Percentiles rank a stretch among this genome's conserved stretches.
Conservation (phyloP, 2,113 vertebrate species). For the Stegastes partitus region DNA sequence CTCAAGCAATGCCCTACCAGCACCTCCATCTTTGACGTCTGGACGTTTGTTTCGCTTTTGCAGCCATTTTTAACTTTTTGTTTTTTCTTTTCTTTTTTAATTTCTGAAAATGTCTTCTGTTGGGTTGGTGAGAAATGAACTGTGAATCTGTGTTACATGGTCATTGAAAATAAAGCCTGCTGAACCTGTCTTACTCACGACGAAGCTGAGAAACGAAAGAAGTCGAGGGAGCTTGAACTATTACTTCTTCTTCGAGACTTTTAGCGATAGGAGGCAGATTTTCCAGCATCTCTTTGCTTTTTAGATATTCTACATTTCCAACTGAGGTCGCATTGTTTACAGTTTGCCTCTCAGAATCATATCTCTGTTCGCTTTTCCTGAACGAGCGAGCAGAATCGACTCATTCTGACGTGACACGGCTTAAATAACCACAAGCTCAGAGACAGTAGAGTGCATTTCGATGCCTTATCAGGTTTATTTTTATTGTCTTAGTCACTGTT, state of each 20-base stretch:
- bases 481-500: slow-evolving; percentile 62
- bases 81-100: slow-evolving; percentile 11
- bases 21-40: slow-evolving; percentile 65
- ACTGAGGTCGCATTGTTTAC: slow-evolving; percentile 66
- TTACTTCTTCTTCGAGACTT: slow-evolving; percentile 6
- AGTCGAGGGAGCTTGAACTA: neutral
- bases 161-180: slow-evolving; percentile 60
- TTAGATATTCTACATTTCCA: slow-evolving; percentile 56
- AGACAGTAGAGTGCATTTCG: slow-evolving; percentile 58
- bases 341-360: slow-evolving; percentile 55
- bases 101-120: slow-evolving; percentile 53
- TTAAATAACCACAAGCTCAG: slow-evolving; percentile 31
- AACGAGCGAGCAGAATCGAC: slow-evolving; percentile 31
- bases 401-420: slow-evolving; percentile 21
- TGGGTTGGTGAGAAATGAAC: slow-evolving; percentile 69
- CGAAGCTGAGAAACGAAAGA: slow-evolving; percentile 32
- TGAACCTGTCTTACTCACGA: slow-evolving; percentile 42
- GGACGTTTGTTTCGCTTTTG: slow-evolving; percentile 68
- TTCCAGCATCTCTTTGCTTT: slow-evolving; percentile 62
- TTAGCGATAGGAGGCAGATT: slow-evolving; percentile 47
- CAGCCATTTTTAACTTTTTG: slow-evolving; percentile 43
- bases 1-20: slow-evolving; percentile 74
- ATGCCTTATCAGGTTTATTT: slow-evolving; percentile 71
- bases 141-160: slow-evolving; percentile 79
- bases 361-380: slow-evolving; percentile 51